These are phyloP conservation scores for Cephus runcator DNA, from an alignment of 2,888 invertebrate species.

Conservation along the genomic window DNA sequence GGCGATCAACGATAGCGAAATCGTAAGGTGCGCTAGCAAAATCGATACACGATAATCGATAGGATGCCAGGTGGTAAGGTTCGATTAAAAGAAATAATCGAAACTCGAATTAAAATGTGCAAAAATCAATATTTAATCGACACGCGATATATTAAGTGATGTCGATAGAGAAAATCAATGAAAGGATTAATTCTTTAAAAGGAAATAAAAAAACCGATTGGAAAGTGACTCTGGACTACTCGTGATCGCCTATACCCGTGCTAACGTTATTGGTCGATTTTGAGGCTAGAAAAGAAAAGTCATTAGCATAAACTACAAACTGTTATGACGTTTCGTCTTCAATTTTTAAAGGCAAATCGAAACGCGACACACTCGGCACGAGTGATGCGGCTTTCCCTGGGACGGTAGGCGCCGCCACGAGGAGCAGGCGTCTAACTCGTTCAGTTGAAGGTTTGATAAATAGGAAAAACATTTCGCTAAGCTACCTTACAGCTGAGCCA, in stretches of 20 bases:
- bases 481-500: not conserved
- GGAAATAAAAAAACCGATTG: not conserved
- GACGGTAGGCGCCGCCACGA: not conserved
- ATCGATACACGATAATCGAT: not conserved
- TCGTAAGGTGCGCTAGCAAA: not conserved
- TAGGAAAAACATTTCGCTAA: not conserved
- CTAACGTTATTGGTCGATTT: not conserved
- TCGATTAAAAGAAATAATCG: not conserved
- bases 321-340: not conserved
- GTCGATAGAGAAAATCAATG: not conserved
- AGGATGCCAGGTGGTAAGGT: not conserved
- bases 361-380: not conserved
- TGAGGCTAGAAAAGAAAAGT: not conserved
- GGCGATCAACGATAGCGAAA: not conserved
- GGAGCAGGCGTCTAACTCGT: not conserved
- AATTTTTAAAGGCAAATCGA: not conserved
- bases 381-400: not conserved
- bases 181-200: not conserved
- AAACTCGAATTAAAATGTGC: not conserved
- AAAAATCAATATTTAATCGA: not conserved
- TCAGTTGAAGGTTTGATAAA: not conserved
- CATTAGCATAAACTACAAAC: not conserved
- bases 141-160: not conserved
- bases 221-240: not conserved
- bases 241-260: not conserved